Evolutionary conservation across 2,888 invertebrate genomes (phyloP), one percentile per base, ranked within the genome.

Genomic region (Eumerus sabulonum): DNA sequence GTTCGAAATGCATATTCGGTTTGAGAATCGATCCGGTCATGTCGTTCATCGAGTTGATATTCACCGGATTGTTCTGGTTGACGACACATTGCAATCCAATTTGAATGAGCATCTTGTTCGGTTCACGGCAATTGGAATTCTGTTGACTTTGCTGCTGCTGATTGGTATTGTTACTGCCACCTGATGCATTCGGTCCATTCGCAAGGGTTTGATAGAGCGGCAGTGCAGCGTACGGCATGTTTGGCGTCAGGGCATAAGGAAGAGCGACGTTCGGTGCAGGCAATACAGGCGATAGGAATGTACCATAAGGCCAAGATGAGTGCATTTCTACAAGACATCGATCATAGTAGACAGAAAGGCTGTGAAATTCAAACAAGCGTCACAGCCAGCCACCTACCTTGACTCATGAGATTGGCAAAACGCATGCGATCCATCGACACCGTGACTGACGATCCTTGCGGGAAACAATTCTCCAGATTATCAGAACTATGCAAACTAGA

Each of bases 241-340:
- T 82, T 12, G 84, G 83, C 11, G 63, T 16, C 5, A 84, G 48
- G 14, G 84, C 83, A 53, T 84, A 85, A 27, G 84, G 84, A 13
- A 85, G 40, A 3, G 83, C 83, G 16, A 85, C 70, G 70, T 84
- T 85, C 17, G 83, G 84, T 12, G 84, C 73, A 3, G 85, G 84
- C 19, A 85, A 54, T 50, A 85, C 79, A 3, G 84, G 86, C n/a
- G 85, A 83, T 13, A 86, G 53, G 51, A 85, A 84, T 9, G 84
- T 83, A 35, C 85, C 85, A 77, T 84, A 85, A 14, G 85, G 84
- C 85, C 85, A 85, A 27, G 84, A 82, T 12, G 85, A 82, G 70
- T 84, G 85, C 81, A 85, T 83, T 73, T 85, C 86, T 85, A 38
- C 2, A 48, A 56, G 7, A 4, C 27, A 27, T 4, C 27, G 7